Conservation (phyloP, 1,140 invertebrate species). For the Tribolium castaneum region DNA sequence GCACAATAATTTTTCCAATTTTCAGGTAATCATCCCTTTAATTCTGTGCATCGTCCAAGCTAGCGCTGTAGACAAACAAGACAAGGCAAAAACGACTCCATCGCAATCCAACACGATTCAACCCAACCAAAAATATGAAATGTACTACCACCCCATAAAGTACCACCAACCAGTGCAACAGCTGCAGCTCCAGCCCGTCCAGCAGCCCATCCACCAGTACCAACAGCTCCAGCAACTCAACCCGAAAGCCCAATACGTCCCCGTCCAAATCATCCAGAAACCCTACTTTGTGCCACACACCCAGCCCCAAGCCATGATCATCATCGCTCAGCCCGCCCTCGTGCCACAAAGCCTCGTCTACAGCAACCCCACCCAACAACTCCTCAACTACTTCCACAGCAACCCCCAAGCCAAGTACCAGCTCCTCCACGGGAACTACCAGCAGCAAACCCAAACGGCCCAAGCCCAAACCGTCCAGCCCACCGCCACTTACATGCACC, state of each 20-base stretch:
- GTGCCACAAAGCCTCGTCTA: slow-evolving; percentile 49
- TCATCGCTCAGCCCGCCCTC: slow-evolving; percentile 53
- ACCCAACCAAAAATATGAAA: slow-evolving; percentile 19
- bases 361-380: slow-evolving; percentile 47
- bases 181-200: background rate
- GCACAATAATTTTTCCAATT: background rate
- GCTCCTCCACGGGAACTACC: slow-evolving; percentile 48
- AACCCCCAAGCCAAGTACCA: slow-evolving; percentile 53
- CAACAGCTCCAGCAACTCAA: slow-evolving; percentile 38
- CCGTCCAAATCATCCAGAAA: slow-evolving; percentile 45
- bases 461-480: slow-evolving; percentile 40
- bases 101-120: background rate
- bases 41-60: slow-evolving; percentile 13
- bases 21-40: slow-evolving; percentile 8
- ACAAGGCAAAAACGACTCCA: slow-evolving; percentile 8
- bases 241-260: slow-evolving; percentile 29
- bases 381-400: slow-evolving; percentile 54
- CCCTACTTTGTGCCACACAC: slow-evolving; percentile 43
- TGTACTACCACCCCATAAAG: background rate
- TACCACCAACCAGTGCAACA: slow-evolving; percentile 27
- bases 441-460: slow-evolving; percentile 36
- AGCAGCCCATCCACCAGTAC: slow-evolving; percentile 9
- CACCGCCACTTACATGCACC: slow-evolving; percentile 5
- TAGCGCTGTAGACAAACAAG: slow-evolving; percentile 5
- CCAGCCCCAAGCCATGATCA: slow-evolving; percentile 51